Percentiles rank a stretch among this genome's conserved stretches.
Evolutionary conservation across 1,140 invertebrate genomes (phyloP).

Genomic region (Apis cerana): DNA sequence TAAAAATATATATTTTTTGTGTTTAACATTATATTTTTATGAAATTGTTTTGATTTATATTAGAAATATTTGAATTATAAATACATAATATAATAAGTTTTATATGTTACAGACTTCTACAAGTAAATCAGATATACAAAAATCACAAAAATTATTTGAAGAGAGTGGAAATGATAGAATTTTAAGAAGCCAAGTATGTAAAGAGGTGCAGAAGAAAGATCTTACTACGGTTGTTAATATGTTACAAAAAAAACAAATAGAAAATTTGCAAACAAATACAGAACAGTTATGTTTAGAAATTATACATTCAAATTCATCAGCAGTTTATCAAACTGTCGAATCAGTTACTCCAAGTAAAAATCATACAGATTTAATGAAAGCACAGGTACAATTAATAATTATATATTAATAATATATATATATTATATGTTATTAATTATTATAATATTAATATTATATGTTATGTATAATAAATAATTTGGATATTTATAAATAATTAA

Average conservation of each 20-base stretch:
- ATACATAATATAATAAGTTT: neutral
- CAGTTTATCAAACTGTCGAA: slow-evolving; percentile 80
- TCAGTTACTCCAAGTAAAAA: slow-evolving; percentile 59
- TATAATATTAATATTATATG: no score
- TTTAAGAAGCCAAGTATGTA: slow-evolving; percentile 61
- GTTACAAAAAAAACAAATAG: slow-evolving; percentile 73
- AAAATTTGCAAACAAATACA: slow-evolving; percentile 60
- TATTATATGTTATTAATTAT: no score
- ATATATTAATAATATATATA: neutral
- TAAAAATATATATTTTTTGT: neutral
- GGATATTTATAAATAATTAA: slow-evolving; percentile 33
- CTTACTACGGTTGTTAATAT: slow-evolving; percentile 82
- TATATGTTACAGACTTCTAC: slow-evolving; percentile 13
- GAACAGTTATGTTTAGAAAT: slow-evolving; percentile 77
- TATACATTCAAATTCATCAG: slow-evolving; percentile 79
- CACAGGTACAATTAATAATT: slow-evolving; percentile 72
- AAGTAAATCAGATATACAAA: slow-evolving; percentile 23
- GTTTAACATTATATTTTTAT: neutral
- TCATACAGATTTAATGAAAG: slow-evolving; percentile 76
- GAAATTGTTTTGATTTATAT: neutral
- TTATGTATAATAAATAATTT: no score
- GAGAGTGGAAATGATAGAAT: slow-evolving; percentile 74
- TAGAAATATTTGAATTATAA: no score
- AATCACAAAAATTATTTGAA: slow-evolving; percentile 16
- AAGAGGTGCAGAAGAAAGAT: slow-evolving; percentile 82